These are phyloP conservation scores for Neoitamus cyanurus DNA, from an alignment of 2,888 invertebrate species.

Conservation along the genomic window DNA sequence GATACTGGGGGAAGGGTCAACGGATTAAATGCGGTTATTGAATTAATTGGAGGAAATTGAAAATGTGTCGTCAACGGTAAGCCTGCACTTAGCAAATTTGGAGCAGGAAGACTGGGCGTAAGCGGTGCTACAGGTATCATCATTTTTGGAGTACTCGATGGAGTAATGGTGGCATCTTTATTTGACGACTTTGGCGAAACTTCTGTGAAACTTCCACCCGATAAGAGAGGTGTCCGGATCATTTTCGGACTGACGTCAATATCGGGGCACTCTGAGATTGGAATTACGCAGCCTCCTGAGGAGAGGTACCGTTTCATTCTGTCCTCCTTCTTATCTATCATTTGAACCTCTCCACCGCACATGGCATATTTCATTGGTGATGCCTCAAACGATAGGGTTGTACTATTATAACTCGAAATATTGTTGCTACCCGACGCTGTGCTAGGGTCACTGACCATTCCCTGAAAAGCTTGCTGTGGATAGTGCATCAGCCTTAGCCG, in stretches of 20 bases:
- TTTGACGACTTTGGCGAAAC: slow-evolving; percentile 56
- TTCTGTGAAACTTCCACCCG: slow-evolving; percentile 82
- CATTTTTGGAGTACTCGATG: slow-evolving; percentile 66
- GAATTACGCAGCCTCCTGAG: slow-evolving; percentile 69
- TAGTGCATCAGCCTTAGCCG: slow-evolving; percentile 46
- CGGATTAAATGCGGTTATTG: slow-evolving; percentile 78
- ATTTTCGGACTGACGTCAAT: slow-evolving; percentile 77
- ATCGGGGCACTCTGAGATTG: slow-evolving; percentile 72
- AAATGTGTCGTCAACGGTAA: slow-evolving; percentile 65
- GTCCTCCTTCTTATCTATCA: slow-evolving; percentile 32
- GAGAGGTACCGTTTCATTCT: slow-evolving; percentile 61
- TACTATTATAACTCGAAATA: background rate
- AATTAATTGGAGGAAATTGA: slow-evolving; percentile 76
- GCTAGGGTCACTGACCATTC: background rate
- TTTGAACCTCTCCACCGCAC: slow-evolving; percentile 55
- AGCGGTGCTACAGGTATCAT: slow-evolving; percentile 70
- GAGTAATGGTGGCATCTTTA: slow-evolving; percentile 5
- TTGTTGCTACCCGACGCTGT: background rate
- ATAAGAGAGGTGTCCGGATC: slow-evolving; percentile 83
- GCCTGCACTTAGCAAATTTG: slow-evolving; percentile 55
- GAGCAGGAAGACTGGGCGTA: slow-evolving; percentile 69
- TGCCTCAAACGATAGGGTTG: background rate
- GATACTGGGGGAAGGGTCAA: slow-evolving; percentile 72
- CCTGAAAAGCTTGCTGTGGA: background rate
- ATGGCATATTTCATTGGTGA: slow-evolving; percentile 31